Percentiles rank a stretch among this genome's conserved stretches.
phyloP scores from a whole-genome alignment of 1,140 invertebrate species.

The Platorchestia sp. region DNA sequence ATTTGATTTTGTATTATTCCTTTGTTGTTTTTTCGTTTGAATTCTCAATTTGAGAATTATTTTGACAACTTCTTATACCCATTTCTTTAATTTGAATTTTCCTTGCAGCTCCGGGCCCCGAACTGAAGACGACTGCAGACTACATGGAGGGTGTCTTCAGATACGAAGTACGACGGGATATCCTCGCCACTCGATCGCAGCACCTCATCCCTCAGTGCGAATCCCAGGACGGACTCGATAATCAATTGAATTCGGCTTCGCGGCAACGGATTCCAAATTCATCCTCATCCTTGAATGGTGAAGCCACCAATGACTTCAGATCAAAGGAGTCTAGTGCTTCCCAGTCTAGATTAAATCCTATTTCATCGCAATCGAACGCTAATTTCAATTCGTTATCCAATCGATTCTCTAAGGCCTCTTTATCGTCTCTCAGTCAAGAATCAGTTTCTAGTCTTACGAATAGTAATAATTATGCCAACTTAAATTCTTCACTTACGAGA shows the following conservation, averaged over 20 bases:
- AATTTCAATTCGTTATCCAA: not conserved
- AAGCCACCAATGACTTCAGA: not conserved
- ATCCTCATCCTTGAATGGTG: not conserved
- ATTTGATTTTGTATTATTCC: no score
- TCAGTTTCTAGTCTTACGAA: slow-evolving; percentile 50
- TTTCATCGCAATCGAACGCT: not conserved
- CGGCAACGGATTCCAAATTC: not conserved
- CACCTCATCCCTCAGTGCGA: slow-evolving; percentile 19
- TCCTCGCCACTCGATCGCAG: slow-evolving; percentile 65
- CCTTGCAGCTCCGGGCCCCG: slow-evolving; percentile 77
- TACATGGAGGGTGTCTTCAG: slow-evolving; percentile 85
- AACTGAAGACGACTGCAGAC: slow-evolving; percentile 82
- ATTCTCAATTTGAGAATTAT: no score
- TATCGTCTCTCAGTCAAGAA: slow-evolving; percentile 25
- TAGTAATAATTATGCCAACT: slow-evolving; percentile 36
- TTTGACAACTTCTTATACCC: no score
- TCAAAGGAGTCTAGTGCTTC: not conserved
- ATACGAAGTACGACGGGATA: slow-evolving; percentile 77
- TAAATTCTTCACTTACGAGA: slow-evolving; percentile 12
- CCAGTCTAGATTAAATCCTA: not conserved
- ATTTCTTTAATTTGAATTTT: not conserved
- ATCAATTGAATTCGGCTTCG: not conserved
- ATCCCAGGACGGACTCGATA: not conserved
- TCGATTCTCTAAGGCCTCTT: slow-evolving; percentile 29
- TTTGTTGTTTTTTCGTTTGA: no score